phyloP scores from a whole-genome alignment of 2,888 invertebrate genomes.

The Callinectes sapidus region DNA sequence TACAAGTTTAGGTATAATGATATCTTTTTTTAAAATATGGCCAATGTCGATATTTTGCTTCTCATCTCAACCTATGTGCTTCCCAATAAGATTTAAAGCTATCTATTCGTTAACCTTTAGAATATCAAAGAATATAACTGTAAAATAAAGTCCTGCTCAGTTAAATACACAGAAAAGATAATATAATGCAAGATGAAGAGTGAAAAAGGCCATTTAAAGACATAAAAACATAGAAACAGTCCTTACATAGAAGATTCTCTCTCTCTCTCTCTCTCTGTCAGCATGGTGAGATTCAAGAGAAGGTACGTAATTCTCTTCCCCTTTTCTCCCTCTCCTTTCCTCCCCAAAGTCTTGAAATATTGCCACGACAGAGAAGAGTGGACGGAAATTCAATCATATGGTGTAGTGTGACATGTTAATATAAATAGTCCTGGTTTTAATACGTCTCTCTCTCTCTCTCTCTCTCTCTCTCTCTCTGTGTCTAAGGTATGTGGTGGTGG shows the following conservation, averaged over 20 bases:
- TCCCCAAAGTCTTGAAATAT: background rate
- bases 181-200: background rate
- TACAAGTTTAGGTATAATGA: background rate
- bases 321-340: background rate
- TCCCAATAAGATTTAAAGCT: too few species aligned
- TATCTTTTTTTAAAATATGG: background rate
- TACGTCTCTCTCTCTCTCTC: too few species aligned
- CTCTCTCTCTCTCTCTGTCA: background rate
- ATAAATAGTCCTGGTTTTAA: too few species aligned
- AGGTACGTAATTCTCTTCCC: background rate
- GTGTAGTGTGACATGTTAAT: background rate
- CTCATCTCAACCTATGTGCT: too few species aligned
- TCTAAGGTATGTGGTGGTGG: slow-evolving; percentile 52
- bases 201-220: too few species aligned
- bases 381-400: background rate
- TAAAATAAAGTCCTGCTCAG: background rate
- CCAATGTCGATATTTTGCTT: too few species aligned
- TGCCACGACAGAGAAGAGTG: background rate
- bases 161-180: too few species aligned
- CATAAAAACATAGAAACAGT: background rate
- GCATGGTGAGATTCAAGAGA: slow-evolving; percentile 14
- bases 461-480: too few species aligned
- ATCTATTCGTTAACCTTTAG: too few species aligned
- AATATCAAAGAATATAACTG: background rate
- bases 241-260: background rate